These are phyloP conservation scores for Synanceia verrucosa DNA, from an alignment of 2,797 vertebrate genomes.

Conservation along the genomic window DNA sequence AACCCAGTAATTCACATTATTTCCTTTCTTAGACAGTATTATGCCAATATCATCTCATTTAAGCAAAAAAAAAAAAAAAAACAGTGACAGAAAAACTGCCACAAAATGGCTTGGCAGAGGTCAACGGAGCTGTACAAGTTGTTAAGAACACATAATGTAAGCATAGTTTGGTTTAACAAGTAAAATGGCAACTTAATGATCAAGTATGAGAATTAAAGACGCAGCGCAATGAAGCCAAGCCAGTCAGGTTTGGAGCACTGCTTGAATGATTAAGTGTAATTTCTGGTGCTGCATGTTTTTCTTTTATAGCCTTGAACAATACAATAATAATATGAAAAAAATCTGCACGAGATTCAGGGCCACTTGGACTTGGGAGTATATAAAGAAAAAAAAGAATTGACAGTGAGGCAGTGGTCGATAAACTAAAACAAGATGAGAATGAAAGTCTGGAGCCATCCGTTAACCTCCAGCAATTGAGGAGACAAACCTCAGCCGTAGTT, in stretches of 20 bases:
- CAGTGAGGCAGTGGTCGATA: constrained; percentile 61
- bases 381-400: constrained; percentile 42
- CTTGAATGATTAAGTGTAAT: constrained; percentile 21
- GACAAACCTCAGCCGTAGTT: constrained; percentile 65
- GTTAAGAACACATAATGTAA: not conserved
- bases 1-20: too few relatives aligned
- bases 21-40: not conserved
- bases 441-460: constrained; percentile 60
- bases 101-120: not conserved
- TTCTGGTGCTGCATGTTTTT: constrained; percentile 7
- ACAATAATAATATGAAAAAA: constrained; percentile 43
- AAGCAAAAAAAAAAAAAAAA: not conserved
- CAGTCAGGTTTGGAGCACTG: not conserved
- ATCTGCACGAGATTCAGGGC: constrained; percentile 14
- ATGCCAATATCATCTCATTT: not conserved
- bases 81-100: accelerated
- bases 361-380: constrained; percentile 42
- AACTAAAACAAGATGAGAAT: constrained; percentile 65
- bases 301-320: constrained; percentile 33
- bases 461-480: constrained; percentile 59
- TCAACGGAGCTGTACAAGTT: not conserved
- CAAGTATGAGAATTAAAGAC: not conserved
- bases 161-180: not conserved
- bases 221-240: not conserved
- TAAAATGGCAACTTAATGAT: too few relatives aligned